A percentile compares a stretch with the other conserved stretches of the same genome.
phyloP scores from a whole-genome alignment of 1,140 invertebrate species.

The Rhysida immarginata region DNA sequence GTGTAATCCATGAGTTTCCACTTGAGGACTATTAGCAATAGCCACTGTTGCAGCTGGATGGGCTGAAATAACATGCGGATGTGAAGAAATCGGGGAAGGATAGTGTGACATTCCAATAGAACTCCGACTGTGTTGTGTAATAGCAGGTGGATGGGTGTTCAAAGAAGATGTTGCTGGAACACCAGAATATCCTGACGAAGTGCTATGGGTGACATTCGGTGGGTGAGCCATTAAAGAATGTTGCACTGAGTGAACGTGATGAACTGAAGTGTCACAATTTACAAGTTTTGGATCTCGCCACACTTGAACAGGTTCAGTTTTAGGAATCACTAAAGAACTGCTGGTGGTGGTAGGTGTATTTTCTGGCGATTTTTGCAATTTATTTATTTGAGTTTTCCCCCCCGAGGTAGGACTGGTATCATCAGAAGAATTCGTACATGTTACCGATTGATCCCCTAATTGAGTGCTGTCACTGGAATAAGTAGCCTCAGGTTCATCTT shows the following conservation, averaged over 20 bases:
- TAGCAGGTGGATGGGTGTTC: neutral
- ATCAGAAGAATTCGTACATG: too few species aligned
- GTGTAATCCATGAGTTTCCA: neutral
- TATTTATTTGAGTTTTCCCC: too few species aligned
- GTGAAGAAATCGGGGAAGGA: neutral
- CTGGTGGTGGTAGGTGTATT: constrained; percentile 13
- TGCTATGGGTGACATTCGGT: constrained; percentile 18
- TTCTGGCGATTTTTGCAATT: constrained; percentile 11
- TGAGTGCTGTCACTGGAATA: too few species aligned
- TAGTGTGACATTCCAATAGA: neutral
- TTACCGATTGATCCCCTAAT: too few species aligned
- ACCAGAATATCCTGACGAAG: neutral
- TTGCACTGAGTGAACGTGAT: constrained; percentile 39
- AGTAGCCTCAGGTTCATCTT: too few species aligned
- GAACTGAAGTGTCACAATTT: constrained; percentile 31
- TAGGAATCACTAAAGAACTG: constrained; percentile 12
- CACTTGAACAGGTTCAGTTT: constrained; percentile 29
- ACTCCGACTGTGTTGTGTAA: neutral
- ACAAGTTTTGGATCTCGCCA: constrained; percentile 36
- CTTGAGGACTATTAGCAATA: neutral
- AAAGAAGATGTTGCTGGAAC: neutral
- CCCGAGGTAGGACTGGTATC: too few species aligned
- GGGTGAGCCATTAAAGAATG: constrained; percentile 40
- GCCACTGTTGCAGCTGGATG: constrained; percentile 10
- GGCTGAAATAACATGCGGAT: neutral